These are phyloP conservation scores for Phyllopteryx taeniolatus DNA, from an alignment of 2,113 vertebrate genomes.

Conservation along the genomic window DNA sequence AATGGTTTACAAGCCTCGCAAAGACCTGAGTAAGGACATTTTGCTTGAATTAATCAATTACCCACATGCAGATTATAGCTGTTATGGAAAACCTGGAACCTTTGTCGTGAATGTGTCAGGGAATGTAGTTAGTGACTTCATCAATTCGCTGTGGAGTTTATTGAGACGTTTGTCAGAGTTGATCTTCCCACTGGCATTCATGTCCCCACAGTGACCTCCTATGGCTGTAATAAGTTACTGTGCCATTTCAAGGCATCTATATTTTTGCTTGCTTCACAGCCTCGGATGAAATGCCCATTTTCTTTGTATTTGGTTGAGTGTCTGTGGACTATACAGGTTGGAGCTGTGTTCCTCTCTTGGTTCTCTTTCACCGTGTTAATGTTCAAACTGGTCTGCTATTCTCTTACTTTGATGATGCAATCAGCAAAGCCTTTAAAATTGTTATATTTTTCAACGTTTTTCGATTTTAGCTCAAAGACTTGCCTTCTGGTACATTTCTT, in stretches of 20 bases:
- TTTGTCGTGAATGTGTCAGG: not conserved
- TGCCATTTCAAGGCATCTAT: conserved; percentile 15
- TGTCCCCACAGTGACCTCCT: conserved; percentile 71
- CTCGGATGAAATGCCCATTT: not conserved
- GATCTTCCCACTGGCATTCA: conserved; percentile 8
- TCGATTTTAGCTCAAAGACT: not conserved
- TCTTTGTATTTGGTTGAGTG: not conserved
- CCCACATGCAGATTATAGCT: conserved; percentile 19
- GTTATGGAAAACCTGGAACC: conserved; percentile 17
- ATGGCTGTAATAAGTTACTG: conserved; percentile 62
- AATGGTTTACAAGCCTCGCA: conserved; percentile 50
- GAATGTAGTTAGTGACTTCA: conserved; percentile 7
- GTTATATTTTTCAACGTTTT: not conserved
- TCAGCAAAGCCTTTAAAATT: not conserved
- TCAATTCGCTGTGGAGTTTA: conserved; percentile 2
- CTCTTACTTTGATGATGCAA: not conserved
- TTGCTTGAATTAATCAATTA: conserved; percentile 28
- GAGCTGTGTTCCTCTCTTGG: not conserved
- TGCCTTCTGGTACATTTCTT: not conserved
- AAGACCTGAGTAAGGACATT: conserved; percentile 13
- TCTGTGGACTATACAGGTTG: not conserved
- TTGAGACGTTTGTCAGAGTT: conserved; percentile 1
- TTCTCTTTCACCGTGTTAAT: not conserved
- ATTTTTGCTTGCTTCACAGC: conserved; percentile 8
- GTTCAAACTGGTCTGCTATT: not conserved